Conservation (phyloP, 2,797 vertebrate genomes). For the Neosalanx taihuensis region DNA sequence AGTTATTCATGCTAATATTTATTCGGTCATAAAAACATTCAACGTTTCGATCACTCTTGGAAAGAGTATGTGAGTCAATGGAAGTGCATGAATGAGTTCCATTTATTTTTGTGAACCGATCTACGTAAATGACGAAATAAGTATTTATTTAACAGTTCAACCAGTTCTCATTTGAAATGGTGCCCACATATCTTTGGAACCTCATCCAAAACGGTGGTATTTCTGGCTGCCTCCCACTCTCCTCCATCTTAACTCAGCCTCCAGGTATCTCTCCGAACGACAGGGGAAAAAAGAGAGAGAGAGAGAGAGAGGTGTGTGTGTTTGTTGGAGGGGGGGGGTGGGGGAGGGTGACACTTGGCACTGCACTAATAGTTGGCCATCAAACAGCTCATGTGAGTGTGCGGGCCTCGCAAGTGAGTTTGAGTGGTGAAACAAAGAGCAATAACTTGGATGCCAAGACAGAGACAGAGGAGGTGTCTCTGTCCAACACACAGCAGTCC, state of each 20-base stretch:
- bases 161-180: not conserved
- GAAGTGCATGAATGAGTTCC: slow-evolving; percentile 20
- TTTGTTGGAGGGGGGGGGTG: not conserved
- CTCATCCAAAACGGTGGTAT: slow-evolving; percentile 23
- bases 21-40: slow-evolving; percentile 42
- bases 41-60: slow-evolving; percentile 16
- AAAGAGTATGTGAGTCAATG: slow-evolving; percentile 13
- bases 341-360: slow-evolving; percentile 30
- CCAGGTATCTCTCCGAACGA: slow-evolving; percentile 9
- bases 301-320: slow-evolving; percentile 12
- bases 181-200: slow-evolving; percentile 17
- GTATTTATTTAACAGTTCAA: not conserved
- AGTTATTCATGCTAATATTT: slow-evolving; percentile 28
- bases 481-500: slow-evolving; percentile 17
- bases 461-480: slow-evolving; percentile 21
- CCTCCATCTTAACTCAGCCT: slow-evolving; percentile 45
- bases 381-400: slow-evolving; percentile 44
- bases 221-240: slow-evolving; percentile 20
- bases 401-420: slow-evolving; percentile 3
- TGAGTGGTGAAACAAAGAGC: slow-evolving; percentile 38
- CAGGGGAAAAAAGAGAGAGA: slow-evolving; percentile 46
- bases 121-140: too few species aligned
- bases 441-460: slow-evolving; percentile 46
- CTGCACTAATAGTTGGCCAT: slow-evolving; percentile 54
- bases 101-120: slow-evolving; percentile 28